Conservation (phyloP, 35 echinoderm and acorn worm species). For the Lytechinus pictus region DNA sequence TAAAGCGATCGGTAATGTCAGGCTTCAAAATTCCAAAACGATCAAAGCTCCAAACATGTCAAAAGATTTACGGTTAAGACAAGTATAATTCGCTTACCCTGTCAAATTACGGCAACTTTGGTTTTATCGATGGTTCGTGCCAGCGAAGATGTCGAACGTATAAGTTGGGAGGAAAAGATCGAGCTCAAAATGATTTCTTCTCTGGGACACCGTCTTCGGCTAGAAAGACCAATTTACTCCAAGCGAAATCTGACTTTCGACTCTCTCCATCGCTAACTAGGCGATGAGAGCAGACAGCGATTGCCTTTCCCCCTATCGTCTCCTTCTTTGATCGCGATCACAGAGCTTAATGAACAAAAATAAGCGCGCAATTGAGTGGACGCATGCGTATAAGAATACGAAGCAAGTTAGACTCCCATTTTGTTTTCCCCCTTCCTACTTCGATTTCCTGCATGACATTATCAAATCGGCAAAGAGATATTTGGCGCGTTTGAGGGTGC, state of each 20-base stretch:
- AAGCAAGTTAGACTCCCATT: neutral
- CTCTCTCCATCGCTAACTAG: neutral
- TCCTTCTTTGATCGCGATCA: neutral
- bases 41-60: neutral
- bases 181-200: neutral
- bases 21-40: neutral
- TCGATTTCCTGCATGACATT: neutral
- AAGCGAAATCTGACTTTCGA: neutral
- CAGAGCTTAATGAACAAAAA: neutral
- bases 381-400: neutral
- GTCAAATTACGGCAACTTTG: neutral
- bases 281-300: neutral
- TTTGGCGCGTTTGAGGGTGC: neutral
- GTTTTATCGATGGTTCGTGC: neutral
- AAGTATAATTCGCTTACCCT: neutral
- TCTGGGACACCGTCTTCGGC: neutral
- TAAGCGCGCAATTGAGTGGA: neutral
- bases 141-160: neutral
- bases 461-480: neutral
- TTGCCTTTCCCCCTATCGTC: neutral
- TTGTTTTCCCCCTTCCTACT: neutral
- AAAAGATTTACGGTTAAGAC: neutral
- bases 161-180: neutral
- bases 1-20: neutral
- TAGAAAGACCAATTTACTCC: conserved; percentile 4